Conservation (phyloP, 1,140 invertebrate genomes). For the Anadara kagoshimensis region DNA sequence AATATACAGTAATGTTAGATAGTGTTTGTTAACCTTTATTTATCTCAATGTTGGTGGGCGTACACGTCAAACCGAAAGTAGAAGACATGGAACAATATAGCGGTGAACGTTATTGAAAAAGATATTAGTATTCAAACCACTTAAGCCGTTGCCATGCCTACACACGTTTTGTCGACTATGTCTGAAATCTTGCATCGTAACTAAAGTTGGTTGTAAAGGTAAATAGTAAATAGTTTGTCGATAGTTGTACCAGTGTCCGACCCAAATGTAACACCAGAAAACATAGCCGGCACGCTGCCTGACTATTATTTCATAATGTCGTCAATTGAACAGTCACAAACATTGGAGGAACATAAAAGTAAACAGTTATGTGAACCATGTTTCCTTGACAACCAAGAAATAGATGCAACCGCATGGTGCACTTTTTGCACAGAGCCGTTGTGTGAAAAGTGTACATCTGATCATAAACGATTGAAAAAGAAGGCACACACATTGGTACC, state of each 20-base stretch:
- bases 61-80: no score
- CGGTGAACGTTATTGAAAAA: no score
- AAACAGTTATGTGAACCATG: conserved; percentile 45
- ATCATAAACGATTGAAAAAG: conserved; percentile 45
- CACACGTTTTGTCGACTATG: conserved; percentile 75
- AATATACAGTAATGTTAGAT: no score
- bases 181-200: conserved; percentile 81
- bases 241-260: conserved; percentile 36
- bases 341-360: conserved; percentile 13
- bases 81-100: no score
- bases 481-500: conserved; percentile 27
- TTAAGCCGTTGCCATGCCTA: conserved; percentile 57
- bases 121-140: no score
- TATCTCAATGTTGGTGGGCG: no score
- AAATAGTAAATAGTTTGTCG: conserved; percentile 43
- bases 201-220: conserved; percentile 23
- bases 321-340: conserved; percentile 38
- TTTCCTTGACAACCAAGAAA: conserved; percentile 35
- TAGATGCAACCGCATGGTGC: conserved; percentile 42
- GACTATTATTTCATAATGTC: conserved; percentile 50
- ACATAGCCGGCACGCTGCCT: conserved; percentile 47
- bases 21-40: no score
- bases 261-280: conserved; percentile 14
- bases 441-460: conserved; percentile 36
- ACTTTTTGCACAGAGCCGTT: conserved; percentile 41